Base-by-base conservation (phyloP, 2,797 vertebrate genomes). In the Lagocephalus sceleratus region DNA sequence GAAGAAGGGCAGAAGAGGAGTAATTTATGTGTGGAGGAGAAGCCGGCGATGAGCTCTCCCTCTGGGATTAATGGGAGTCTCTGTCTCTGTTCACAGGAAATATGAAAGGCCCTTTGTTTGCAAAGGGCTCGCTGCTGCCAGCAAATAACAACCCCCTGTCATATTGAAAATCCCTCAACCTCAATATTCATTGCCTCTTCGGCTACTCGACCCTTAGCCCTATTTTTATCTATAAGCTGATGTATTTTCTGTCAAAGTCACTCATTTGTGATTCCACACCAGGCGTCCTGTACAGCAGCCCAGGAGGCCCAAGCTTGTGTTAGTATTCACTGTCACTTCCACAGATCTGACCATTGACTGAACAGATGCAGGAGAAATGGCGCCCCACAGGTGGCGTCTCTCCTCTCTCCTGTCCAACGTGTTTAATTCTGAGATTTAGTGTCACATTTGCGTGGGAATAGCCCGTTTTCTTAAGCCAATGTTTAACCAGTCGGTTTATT, bases 81-180 rank as follows among this genome's bases (percentile, higher is more conserved):
- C 78, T 86, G 85, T 89, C 81, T 85, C 85, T 89, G 85, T 86
- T 87, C 87, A 86, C 81, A 84, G 80, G 84, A 89, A 88, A 88
- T 89, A 88, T 88, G 88, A 91, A 89, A 89, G 86, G 83, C 77
- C 78, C 85, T 89, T 90, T 91, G 89, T 90, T 87, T 80, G 82
- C 85, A 78, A 82, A 87, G 83, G 79, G 81, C 70, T 78, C 66
- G 68, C 78, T 79, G 81, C 81, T 88, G 87, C 85, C 86, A 88
- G 82, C 84, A 87, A 87, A 87, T 89, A 87, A 87, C 87, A 81
- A 87, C 72, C 81, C 82, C 84, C 82, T 83, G 81, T 87, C 86
- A 88, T 89, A 89, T 87, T 78, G 75, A 85, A 85, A 88, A 82
- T 79, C 81, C 79, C 68, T 71, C 80, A 82, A 79, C 82, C 83